phyloP scores from a whole-genome alignment of 2,113 vertebrate genomes.

The Irena cyanogastra region DNA sequence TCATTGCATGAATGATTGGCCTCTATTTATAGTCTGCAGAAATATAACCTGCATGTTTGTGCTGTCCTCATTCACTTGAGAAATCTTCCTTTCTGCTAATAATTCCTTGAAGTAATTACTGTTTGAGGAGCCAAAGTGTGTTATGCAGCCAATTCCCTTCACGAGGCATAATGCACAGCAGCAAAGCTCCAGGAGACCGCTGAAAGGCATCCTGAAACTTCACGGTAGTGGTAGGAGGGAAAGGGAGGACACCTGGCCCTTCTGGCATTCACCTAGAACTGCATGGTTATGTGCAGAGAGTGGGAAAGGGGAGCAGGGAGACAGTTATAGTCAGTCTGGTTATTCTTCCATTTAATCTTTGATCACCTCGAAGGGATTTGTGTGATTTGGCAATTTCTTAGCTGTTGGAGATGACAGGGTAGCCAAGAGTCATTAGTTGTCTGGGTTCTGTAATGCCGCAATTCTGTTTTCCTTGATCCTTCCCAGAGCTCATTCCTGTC shows the following conservation, averaged over 20 bases:
- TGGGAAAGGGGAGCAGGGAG: background rate
- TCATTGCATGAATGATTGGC: background rate
- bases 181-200: slow-evolving; percentile 17
- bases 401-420: background rate
- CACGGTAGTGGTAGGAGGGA: background rate
- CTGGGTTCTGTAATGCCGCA: background rate
- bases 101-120: slow-evolving; percentile 22
- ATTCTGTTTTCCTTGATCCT: background rate
- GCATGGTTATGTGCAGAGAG: background rate
- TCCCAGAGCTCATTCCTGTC: background rate
- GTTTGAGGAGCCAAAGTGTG: background rate
- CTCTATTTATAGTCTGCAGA: background rate
- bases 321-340: background rate
- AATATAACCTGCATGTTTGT: background rate
- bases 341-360: background rate
- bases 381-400: background rate
- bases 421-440: background rate
- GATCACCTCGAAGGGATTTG: background rate
- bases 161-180: background rate
- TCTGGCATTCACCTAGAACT: background rate
- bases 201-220: slow-evolving; percentile 22
- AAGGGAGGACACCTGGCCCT: slow-evolving; percentile 27
- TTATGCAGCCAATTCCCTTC: background rate
- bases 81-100: background rate
- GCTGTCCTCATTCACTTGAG: background rate